Percentiles rank a stretch among this genome's conserved stretches.
These are phyloP conservation scores for Erpornis zantholeuca DNA, from an alignment of 2,113 vertebrate species.

Conservation along the genomic window DNA sequence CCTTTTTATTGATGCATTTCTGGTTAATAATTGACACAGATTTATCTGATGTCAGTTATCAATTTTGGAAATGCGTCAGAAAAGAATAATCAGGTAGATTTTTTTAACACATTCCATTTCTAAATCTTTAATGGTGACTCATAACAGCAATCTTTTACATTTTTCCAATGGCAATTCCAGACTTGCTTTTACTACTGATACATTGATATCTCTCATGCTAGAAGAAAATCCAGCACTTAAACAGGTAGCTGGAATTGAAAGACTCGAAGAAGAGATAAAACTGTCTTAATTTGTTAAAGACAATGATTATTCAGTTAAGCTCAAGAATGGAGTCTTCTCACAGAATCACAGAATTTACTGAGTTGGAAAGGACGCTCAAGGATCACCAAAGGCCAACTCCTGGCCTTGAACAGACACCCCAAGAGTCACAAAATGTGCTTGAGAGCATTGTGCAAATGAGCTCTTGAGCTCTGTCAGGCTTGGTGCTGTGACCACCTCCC, in stretches of 20 bases:
- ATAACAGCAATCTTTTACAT: neutral
- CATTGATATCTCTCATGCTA: neutral
- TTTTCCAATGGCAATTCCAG: neutral
- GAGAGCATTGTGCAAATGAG: neutral
- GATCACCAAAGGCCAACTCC: neutral
- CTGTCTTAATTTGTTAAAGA: neutral
- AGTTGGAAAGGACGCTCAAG: neutral
- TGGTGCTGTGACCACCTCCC: neutral
- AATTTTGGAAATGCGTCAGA: neutral
- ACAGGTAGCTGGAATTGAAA: neutral
- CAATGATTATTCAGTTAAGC: neutral
- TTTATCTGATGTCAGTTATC: neutral
- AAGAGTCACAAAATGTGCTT: neutral
- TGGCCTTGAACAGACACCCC: neutral
- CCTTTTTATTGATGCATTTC: neutral
- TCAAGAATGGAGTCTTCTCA: neutral
- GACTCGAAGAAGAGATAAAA: neutral
- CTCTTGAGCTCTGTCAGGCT: neutral
- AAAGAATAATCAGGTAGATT: neutral
- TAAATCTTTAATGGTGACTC: neutral
- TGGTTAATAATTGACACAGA: neutral
- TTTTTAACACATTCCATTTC: neutral
- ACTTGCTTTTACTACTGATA: neutral
- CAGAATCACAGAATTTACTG: neutral
- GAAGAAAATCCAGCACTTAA: neutral